Evolutionary conservation across 2,888 invertebrate genomes (phyloP).

Genomic region (Heliconius ismenius): DNA sequence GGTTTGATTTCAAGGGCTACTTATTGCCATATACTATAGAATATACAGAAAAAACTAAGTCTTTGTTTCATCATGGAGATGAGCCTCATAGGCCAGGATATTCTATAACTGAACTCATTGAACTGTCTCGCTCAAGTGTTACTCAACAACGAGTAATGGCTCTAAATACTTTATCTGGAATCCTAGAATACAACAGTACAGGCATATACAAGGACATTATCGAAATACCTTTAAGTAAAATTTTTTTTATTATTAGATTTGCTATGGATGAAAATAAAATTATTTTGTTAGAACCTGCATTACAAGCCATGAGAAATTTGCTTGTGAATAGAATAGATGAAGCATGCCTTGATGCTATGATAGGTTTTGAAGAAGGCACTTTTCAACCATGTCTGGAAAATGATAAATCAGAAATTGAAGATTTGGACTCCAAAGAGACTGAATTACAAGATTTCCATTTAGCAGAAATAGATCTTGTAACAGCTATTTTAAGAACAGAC

Average conservation of each 20-base stretch:
- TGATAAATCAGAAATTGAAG: constrained; percentile 78
- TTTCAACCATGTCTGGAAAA: constrained; percentile 83
- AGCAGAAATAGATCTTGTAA: constrained; percentile 90
- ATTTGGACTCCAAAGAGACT: constrained; percentile 77
- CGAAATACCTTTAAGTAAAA: constrained; percentile 88
- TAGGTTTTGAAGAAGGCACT: constrained; percentile 85
- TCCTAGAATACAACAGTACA: constrained; percentile 86
- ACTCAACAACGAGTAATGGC: constrained; percentile 92
- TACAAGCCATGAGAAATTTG: constrained; percentile 88
- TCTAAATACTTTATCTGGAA: constrained; percentile 89
- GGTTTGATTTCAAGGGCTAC: constrained; percentile 91
- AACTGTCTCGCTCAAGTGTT: constrained; percentile 88
- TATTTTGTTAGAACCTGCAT: constrained; percentile 87
- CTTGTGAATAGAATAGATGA: constrained; percentile 91
- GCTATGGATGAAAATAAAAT: constrained; percentile 92
- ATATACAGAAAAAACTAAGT: constrained; percentile 78
- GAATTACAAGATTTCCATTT: constrained; percentile 93
- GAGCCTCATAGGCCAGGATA: constrained; percentile 96
- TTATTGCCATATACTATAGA: constrained; percentile 87
- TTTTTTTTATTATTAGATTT: constrained; percentile 90
- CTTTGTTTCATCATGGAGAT: constrained; percentile 95
- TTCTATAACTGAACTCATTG: constrained; percentile 92
- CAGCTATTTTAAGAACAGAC: constrained; percentile 87
- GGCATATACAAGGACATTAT: constrained; percentile 90
- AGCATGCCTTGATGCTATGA: constrained; percentile 85